A percentile compares a stretch with the other conserved stretches of the same genome.
Conservation (phyloP, 1,140 invertebrate genomes). For the Armadillidium nasatum region DNA sequence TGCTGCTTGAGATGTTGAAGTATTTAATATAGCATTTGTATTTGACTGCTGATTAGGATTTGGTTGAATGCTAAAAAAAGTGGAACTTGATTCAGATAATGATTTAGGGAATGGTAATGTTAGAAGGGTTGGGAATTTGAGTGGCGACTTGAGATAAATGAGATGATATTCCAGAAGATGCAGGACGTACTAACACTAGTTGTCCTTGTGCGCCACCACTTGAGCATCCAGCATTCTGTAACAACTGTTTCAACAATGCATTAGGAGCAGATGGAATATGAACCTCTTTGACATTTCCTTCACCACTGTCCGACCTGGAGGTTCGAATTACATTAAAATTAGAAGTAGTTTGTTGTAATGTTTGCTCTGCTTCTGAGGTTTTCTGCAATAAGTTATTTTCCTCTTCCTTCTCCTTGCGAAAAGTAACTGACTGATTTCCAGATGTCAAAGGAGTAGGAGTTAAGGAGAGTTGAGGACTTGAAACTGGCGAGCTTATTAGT, state of each 20-base stretch:
- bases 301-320: conserved; percentile 57
- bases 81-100: not conserved
- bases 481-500: conserved; percentile 30
- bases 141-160: conserved; percentile 35
- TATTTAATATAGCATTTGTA: no score
- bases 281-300: conserved; percentile 54
- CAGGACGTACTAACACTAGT: conserved; percentile 35
- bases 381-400: conserved; percentile 29
- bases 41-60: not conserved
- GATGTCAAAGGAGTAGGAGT: conserved; percentile 19
- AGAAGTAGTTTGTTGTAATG: conserved; percentile 12
- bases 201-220: conserved; percentile 47
- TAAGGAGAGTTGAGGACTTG: conserved; percentile 32
- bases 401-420: not conserved
- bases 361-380: conserved; percentile 16
- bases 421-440: conserved; percentile 18
- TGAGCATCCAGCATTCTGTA: conserved; percentile 55
- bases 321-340: conserved; percentile 16
- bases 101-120: conserved; percentile 32
- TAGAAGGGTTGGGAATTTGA: conserved; percentile 37
- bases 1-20: not conserved
- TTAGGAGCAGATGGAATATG: conserved; percentile 48
- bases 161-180: conserved; percentile 32
- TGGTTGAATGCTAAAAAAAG: not conserved
- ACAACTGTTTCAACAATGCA: conserved; percentile 78